These are phyloP conservation scores for Strigamia transsilvanica DNA, from an alignment of 2,888 invertebrate species.

Conservation along the genomic window DNA sequence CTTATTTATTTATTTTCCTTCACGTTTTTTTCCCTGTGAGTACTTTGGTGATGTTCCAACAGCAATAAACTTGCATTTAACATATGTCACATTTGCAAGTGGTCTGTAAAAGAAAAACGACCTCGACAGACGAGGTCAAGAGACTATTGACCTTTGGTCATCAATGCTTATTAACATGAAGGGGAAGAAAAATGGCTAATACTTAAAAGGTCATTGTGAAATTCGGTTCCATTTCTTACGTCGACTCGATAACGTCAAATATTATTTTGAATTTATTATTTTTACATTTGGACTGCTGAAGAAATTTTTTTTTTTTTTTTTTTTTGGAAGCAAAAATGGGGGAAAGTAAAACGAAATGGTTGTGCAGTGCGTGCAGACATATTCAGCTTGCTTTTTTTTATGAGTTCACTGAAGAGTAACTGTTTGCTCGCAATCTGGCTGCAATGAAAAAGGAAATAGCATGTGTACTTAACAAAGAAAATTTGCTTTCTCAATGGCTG, in stretches of 20 bases:
- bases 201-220: background rate
- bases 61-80: slow-evolving; percentile 18
- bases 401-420: slow-evolving; percentile 39
- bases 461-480: slow-evolving; percentile 37
- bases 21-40: background rate
- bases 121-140: slow-evolving; percentile 39
- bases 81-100: slow-evolving; percentile 37
- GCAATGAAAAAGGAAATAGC: slow-evolving; percentile 36
- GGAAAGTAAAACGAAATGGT: slow-evolving; percentile 25
- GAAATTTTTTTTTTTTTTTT: background rate
- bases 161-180: slow-evolving; percentile 38
- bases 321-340: background rate
- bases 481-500: slow-evolving; percentile 19
- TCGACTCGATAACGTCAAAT: background rate
- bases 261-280: background rate
- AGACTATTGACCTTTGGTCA: slow-evolving; percentile 44
- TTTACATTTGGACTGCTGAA: background rate
- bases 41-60: slow-evolving; percentile 26
- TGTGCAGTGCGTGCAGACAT: slow-evolving; percentile 15
- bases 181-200: background rate
- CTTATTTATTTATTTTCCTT: slow-evolving; percentile 3
- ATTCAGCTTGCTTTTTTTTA: background rate
- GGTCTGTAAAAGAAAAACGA: slow-evolving; percentile 25
- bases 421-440: slow-evolving; percentile 35
- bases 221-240: background rate